Evolutionary conservation across 2,888 invertebrate genomes (phyloP).

Genomic region (Limnephilus marmoratus): DNA sequence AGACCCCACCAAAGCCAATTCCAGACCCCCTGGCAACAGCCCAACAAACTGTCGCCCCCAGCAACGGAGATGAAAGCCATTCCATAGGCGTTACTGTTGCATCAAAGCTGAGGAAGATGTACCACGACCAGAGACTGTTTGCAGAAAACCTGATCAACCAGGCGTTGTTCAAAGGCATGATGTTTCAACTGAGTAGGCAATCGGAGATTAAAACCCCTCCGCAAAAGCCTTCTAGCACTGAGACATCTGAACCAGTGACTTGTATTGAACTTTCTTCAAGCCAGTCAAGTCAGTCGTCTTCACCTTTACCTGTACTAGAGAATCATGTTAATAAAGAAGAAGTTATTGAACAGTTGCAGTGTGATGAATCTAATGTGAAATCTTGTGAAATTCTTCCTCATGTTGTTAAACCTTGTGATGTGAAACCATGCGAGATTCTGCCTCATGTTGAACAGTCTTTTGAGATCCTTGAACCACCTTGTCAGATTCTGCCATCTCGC

Average conservation of each 20-base stretch:
- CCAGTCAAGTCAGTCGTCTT: not conserved
- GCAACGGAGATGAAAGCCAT: conserved; percentile 29
- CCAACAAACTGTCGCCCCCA: conserved; percentile 30
- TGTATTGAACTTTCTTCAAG: not conserved
- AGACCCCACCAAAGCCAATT: conserved; percentile 29
- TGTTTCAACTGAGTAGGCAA: conserved; percentile 61
- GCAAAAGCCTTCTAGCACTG: not conserved
- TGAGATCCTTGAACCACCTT: not conserved
- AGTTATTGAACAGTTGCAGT: not conserved
- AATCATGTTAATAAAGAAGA: not conserved
- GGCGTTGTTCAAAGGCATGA: conserved; percentile 59
- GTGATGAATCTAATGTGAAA: not conserved
- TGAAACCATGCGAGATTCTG: not conserved
- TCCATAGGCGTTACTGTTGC: conserved; percentile 57
- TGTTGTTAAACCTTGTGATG: not conserved
- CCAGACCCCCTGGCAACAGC: conserved; percentile 17
- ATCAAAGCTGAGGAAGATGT: conserved; percentile 62
- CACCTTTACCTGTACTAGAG: not conserved
- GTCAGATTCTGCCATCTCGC: not conserved
- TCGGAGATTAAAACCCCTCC: conserved; percentile 60
- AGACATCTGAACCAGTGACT: not conserved
- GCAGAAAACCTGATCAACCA: conserved; percentile 64
- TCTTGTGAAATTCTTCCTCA: not conserved
- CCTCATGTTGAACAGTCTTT: not conserved
- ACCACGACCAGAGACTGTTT: conserved; percentile 62